These are phyloP conservation scores for Carposina sasakii DNA, from an alignment of 1,140 invertebrate species.

Conservation along the genomic window DNA sequence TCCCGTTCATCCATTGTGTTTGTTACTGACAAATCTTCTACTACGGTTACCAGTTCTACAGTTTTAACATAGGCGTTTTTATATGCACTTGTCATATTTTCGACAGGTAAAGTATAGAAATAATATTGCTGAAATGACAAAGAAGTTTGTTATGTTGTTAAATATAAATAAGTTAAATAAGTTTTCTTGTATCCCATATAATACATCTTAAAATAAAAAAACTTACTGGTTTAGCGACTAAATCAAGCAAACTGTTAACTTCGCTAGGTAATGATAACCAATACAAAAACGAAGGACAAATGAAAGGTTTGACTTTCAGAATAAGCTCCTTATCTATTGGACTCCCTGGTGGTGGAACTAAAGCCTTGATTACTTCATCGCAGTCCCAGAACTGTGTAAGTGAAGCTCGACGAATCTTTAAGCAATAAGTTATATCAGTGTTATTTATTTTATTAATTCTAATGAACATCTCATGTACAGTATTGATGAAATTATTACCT, in stretches of 20 bases:
- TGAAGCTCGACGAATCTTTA: conserved; percentile 56
- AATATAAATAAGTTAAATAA: neutral
- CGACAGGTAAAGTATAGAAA: conserved; percentile 47
- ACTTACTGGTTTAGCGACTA: conserved; percentile 63
- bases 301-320: conserved; percentile 37
- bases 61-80: conserved; percentile 42
- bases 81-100: conserved; percentile 47
- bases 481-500: conserved; percentile 32
- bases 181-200: neutral
- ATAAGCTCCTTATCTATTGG: conserved; percentile 29
- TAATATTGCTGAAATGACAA: conserved; percentile 67
- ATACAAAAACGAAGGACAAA: conserved; percentile 61
- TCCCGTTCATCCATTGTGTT: conserved; percentile 33
- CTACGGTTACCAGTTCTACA: conserved; percentile 31
- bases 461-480: neutral
- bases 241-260: conserved; percentile 58
- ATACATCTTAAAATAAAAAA: neutral
- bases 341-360: conserved; percentile 42
- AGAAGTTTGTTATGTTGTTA: conserved; percentile 3
- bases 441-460: neutral
- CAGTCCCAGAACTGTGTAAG: conserved; percentile 67
- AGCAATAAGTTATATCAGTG: neutral
- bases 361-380: conserved; percentile 39
- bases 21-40: conserved; percentile 39
- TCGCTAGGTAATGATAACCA: conserved; percentile 62